phyloP scores from a whole-genome alignment of 1,140 invertebrate genomes.

The Apis mellifera region Amel_HAv3.1 CM009931.2:10139501-10140000 shows the following conservation, averaged over 20 bases:
- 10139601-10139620: background rate
- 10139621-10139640: background rate
- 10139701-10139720: background rate
- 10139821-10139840: too few relatives aligned
- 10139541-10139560: background rate
- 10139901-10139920: too few relatives aligned
- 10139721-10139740: background rate
- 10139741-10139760: background rate
- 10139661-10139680: background rate
- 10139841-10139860: too few relatives aligned
- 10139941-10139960: too few relatives aligned
- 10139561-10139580: background rate
- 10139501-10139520: background rate
- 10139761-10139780: background rate
- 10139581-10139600: background rate
- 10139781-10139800: too few relatives aligned
- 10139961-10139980: too few relatives aligned
- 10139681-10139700: slow-evolving; percentile 11
- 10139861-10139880: too few relatives aligned
- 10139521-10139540: background rate
- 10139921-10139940: too few relatives aligned
- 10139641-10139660: background rate
- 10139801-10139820: too few relatives aligned
- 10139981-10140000: too few relatives aligned
- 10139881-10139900: too few relatives aligned